Evolutionary conservation across 1,140 invertebrate species (phyloP).

Genomic region (Neomicropteryx cornuta): DNA sequence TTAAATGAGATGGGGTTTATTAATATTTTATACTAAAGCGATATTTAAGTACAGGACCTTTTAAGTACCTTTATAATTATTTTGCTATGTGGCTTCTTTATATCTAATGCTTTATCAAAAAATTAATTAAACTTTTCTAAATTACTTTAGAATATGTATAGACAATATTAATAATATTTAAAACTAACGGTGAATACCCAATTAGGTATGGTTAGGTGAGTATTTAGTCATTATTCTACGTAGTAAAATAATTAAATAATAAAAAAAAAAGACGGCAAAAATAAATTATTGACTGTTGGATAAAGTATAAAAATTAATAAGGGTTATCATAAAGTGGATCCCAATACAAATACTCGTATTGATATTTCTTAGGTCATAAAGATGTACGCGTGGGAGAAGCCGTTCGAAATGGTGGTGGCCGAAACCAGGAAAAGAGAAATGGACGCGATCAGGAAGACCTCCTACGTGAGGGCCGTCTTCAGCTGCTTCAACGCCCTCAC

Average conservation of each 20-base stretch:
- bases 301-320: background rate
- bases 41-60: no score
- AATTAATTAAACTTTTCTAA: no score
- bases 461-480: slow-evolving; percentile 59
- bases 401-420: slow-evolving; percentile 44
- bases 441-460: slow-evolving; percentile 28
- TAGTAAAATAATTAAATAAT: background rate
- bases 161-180: no score
- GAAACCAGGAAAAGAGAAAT: slow-evolving; percentile 30
- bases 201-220: background rate
- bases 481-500: slow-evolving; percentile 62
- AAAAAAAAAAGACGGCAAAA: background rate
- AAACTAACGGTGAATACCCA: background rate
- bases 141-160: no score
- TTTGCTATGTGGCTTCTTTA: no score
- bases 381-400: slow-evolving; percentile 64
- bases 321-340: background rate
- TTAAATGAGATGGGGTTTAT: no score
- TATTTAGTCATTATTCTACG: background rate
- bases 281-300: background rate
- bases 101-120: no score
- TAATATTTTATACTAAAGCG: no score
- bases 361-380: slow-evolving; percentile 53
- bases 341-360: background rate
- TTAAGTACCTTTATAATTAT: no score